Evolutionary conservation across 1,140 invertebrate genomes (phyloP), one percentile per base, ranked within the genome.

Genomic region (Diorhabda carinulata): DNA sequence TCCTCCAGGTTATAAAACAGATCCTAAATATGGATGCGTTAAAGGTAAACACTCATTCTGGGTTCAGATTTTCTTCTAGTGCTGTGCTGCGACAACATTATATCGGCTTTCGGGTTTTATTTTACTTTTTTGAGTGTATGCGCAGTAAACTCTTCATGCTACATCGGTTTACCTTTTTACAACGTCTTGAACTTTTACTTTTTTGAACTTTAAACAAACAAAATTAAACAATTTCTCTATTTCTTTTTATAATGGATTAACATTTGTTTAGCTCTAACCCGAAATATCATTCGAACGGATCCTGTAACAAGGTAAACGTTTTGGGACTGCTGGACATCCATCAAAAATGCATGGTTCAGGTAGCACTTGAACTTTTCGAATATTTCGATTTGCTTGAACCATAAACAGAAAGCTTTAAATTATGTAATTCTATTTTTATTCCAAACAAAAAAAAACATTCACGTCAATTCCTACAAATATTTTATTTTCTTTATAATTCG

Each of bases 1-100:
- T 88, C 93, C 93, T 79, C 86, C 86, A 83, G 93, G 93, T 87
- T 95, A 92, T 87, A 88, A 90, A 85, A 87, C 91, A 83, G 93
- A 95, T 85, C 86, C 89, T 82, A 91, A 90, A 87, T 91, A 91
- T 87, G 93, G 93, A 91, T 96, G 93, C 87, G 89, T 93, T 84
- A 94, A 95, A 95, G 94, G 94, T 95, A 95, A 93, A 85, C 79
- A 81, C 78, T 80, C 64, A 76, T 68, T 71, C 67, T 68, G 66
- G 76, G 76, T 78, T 69, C 71, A 75, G 73, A 73, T 72, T 25
- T 73, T 74, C 69, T 78, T 52, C 47, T 78, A 76, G 74, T 71
- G 77, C 74, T 76, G 73, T 67, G 74, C 74, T 76, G 72, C 68
- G 74, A 76, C 63, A 74, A 67, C 43, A 52, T 52, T 6, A 25